A percentile compares a stretch with the other conserved stretches of the same genome.
Evolutionary conservation across 2,113 vertebrate species (phyloP).

Genomic region (Eptesicus fuscus): DNA sequence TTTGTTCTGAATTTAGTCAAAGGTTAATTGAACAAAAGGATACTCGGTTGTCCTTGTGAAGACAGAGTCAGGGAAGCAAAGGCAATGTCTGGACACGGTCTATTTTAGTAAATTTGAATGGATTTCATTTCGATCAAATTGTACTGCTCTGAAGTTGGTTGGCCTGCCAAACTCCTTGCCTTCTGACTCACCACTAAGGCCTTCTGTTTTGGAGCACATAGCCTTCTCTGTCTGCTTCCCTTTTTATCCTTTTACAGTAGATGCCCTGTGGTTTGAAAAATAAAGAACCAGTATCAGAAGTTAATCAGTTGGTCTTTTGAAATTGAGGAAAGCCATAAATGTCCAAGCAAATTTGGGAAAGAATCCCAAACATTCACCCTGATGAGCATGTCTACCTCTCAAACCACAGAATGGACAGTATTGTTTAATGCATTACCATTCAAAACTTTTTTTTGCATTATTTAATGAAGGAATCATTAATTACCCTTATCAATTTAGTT

Average conservation of each 20-base stretch:
- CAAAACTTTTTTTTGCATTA: neutral
- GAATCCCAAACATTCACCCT: neutral
- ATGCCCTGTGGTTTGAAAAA: constrained; percentile 51
- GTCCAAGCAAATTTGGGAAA: constrained; percentile 43
- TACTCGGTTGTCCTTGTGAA: neutral
- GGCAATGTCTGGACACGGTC: constrained; percentile 5
- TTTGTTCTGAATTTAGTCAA: constrained; percentile 28
- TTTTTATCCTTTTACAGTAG: constrained; percentile 56
- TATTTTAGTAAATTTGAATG: constrained; percentile 49
- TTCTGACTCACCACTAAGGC: constrained; percentile 65
- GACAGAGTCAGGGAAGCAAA: constrained; percentile 1
- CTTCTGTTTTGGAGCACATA: constrained; percentile 66
- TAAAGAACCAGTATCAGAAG: constrained; percentile 51
- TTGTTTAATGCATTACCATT: neutral
- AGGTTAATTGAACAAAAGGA: constrained; percentile 52
- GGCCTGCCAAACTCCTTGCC: constrained; percentile 50
- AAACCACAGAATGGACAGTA: neutral
- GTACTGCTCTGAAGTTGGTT: constrained; percentile 26
- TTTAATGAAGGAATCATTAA: neutral
- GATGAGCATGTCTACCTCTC: neutral
- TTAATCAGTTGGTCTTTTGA: constrained; percentile 59
- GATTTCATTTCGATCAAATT: constrained; percentile 48
- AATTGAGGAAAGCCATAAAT: constrained; percentile 37
- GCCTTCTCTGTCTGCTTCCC: constrained; percentile 51
- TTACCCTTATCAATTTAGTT: constrained; percentile 9